These are phyloP conservation scores for Planococcus citri DNA, from an alignment of 1,140 invertebrate species.

Conservation along the genomic window DNA sequence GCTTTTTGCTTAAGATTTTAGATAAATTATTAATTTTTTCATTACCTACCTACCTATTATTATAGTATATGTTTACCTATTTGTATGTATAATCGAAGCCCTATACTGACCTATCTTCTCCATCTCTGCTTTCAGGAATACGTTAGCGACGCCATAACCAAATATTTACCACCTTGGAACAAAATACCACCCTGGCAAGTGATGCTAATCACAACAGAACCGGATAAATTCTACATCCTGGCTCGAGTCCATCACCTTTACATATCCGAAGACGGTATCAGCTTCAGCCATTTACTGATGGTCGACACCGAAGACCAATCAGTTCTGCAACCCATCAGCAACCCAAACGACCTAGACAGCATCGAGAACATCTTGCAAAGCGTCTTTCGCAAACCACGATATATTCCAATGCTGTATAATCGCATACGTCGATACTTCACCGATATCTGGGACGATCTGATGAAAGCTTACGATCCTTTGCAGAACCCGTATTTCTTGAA, in stretches of 20 bases:
- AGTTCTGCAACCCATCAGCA: neutral
- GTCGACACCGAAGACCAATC: constrained; percentile 37
- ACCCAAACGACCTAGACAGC: constrained; percentile 22
- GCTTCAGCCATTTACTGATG: constrained; percentile 59
- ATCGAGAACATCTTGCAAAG: constrained; percentile 23
- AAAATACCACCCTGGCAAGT: constrained; percentile 65
- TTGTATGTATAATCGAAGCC: too few species aligned
- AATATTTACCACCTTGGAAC: constrained; percentile 45
- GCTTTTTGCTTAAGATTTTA: too few species aligned
- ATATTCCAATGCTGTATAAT: constrained; percentile 49
- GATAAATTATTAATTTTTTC: too few species aligned
- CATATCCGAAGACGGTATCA: constrained; percentile 51
- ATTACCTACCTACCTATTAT: too few species aligned
- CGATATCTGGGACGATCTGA: constrained; percentile 66
- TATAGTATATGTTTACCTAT: too few species aligned
- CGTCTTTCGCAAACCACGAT: constrained; percentile 38
- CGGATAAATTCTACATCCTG: constrained; percentile 54
- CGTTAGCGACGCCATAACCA: constrained; percentile 61
- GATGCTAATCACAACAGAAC: constrained; percentile 45
- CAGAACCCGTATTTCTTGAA: constrained; percentile 53
- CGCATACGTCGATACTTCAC: constrained; percentile 51
- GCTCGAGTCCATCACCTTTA: constrained; percentile 62
- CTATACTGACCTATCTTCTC: too few species aligned
- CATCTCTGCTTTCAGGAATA: constrained; percentile 52
- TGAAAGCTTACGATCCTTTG: constrained; percentile 59